phyloP scores from a whole-genome alignment of 2,888 invertebrate species.

The Melanostoma scalare region DNA sequence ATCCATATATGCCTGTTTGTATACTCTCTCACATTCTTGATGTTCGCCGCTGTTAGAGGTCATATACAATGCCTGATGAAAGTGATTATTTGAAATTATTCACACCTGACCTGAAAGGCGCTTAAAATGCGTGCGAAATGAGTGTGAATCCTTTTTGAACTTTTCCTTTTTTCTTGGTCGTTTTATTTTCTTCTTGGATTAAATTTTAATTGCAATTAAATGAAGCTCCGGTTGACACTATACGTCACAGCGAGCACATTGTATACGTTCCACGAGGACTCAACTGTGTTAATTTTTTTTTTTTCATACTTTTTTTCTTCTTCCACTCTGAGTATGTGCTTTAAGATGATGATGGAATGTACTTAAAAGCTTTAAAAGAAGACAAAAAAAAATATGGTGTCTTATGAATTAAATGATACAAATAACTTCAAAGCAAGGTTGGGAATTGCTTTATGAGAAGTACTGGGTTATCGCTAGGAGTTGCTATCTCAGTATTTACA shows the following conservation, averaged over 20 bases:
- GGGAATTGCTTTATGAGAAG: constrained; percentile 8
- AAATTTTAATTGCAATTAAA: constrained; percentile 70
- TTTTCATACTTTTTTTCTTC: constrained; percentile 7
- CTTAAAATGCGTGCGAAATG: constrained; percentile 72
- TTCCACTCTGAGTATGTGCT: constrained; percentile 19
- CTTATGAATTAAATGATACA: constrained; percentile 41
- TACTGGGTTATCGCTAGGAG: constrained; percentile 23
- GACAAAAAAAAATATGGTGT: constrained; percentile 1
- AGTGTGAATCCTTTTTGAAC: constrained; percentile 72
- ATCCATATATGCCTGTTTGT: background rate
- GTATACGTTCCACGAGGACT: constrained; percentile 7
- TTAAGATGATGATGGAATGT: constrained; percentile 50
- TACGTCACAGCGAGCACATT: constrained; percentile 21
- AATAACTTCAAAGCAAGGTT: constrained; percentile 40
- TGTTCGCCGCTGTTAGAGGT: constrained; percentile 71
- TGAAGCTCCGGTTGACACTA: constrained; percentile 58
- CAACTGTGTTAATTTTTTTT: constrained; percentile 29
- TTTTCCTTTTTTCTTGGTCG: constrained; percentile 43
- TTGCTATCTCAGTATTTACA: no score
- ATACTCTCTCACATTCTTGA: constrained; percentile 40
- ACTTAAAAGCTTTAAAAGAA: constrained; percentile 11
- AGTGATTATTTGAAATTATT: constrained; percentile 73
- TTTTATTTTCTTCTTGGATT: constrained; percentile 52
- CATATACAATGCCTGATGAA: constrained; percentile 70
- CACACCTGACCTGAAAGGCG: constrained; percentile 73